Percentiles rank a stretch among this genome's conserved stretches.
Conservation (phyloP, 2,797 vertebrate species). For the Hirundo rustica region DNA sequence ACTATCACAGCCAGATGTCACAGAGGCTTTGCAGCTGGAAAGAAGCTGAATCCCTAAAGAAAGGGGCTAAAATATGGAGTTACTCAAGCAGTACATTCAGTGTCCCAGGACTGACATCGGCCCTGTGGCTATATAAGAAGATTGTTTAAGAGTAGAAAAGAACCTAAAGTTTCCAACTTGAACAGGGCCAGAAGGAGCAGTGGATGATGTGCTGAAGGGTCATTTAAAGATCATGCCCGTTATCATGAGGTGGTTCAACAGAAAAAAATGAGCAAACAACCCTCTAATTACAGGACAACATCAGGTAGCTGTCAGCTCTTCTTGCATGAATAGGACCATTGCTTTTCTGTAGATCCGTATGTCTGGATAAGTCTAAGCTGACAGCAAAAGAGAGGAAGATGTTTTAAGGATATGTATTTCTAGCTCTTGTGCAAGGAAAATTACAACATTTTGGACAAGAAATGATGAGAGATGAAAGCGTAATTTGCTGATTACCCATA, state of each 20-base stretch:
- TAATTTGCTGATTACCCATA: background rate
- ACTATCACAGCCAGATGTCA: background rate
- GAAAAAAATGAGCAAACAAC: background rate
- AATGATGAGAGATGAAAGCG: background rate
- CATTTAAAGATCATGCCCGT: background rate
- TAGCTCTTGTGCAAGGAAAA: background rate
- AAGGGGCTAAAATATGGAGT: background rate
- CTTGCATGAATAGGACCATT: background rate
- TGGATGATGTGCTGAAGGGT: background rate
- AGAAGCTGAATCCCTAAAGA: background rate
- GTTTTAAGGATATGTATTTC: background rate
- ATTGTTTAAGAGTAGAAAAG: background rate
- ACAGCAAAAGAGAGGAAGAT: background rate
- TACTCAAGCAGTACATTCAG: background rate
- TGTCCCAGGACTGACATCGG: rapidly evolving
- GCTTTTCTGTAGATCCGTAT: background rate
- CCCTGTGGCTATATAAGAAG: background rate
- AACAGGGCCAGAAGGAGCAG: background rate
- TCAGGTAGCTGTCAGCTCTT: background rate
- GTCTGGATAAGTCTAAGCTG: background rate
- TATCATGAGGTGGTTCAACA: background rate
- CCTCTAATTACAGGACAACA: background rate
- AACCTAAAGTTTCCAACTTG: background rate
- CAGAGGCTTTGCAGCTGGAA: background rate
- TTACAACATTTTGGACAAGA: background rate